A percentile compares a stretch with the other conserved stretches of the same genome.
phyloP scores from a whole-genome alignment of 2,113 vertebrate species.

The Monarcha castaneiventris region DNA sequence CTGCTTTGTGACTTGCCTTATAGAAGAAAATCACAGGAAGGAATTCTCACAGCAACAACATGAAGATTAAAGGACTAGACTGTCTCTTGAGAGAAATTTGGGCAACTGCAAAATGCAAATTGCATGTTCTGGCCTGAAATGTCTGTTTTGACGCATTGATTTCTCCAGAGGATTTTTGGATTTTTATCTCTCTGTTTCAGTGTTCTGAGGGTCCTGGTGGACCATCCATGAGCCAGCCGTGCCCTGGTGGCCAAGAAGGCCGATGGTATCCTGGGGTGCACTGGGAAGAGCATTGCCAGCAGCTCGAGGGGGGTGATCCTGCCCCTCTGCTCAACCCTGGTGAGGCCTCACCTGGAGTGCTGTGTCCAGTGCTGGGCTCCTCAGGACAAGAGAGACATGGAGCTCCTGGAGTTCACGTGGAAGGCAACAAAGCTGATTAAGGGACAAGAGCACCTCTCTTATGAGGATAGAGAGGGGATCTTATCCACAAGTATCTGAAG shows the following conservation, averaged over 20 bases:
- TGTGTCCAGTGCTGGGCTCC: neutral
- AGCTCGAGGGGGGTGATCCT: rapidly evolving
- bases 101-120: neutral
- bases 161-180: neutral
- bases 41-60: neutral
- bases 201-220: neutral
- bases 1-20: neutral
- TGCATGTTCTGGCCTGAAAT: neutral
- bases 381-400: neutral
- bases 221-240: neutral
- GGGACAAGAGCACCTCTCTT: neutral
- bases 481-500: neutral
- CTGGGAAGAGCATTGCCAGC: rapidly evolving
- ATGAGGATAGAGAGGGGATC: rapidly evolving
- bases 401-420: neutral
- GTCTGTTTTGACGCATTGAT: neutral
- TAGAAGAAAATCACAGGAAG: neutral
- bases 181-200: neutral
- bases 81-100: neutral
- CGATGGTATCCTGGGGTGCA: rapidly evolving
- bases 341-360: neutral
- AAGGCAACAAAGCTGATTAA: neutral
- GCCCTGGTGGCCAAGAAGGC: neutral
- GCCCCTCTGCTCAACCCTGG: neutral
- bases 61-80: neutral